Percentiles rank a stretch among this genome's conserved stretches.
Conservation (phyloP, 2,888 invertebrate genomes). For the Hypolimnas misippus region DNA sequence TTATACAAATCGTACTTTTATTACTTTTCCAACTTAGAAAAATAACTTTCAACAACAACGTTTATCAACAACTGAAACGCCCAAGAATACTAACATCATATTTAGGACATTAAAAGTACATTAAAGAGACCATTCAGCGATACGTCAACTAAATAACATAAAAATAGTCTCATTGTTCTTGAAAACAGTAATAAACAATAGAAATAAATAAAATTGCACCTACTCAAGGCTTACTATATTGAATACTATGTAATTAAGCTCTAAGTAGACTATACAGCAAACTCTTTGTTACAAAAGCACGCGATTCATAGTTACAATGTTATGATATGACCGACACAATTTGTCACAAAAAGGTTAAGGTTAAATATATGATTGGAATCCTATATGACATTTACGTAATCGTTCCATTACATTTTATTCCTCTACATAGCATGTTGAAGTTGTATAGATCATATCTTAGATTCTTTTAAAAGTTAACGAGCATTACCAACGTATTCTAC, state of each 20-base stretch:
- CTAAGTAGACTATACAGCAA: constrained; percentile 17
- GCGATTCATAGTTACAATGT: constrained; percentile 21
- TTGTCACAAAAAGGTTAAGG: constrained; percentile 30
- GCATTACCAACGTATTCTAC: too few relatives aligned
- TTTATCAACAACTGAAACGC: neutral
- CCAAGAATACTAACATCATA: neutral
- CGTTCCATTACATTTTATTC: too few relatives aligned
- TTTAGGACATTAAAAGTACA: constrained; percentile 6
- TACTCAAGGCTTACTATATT: constrained; percentile 26
- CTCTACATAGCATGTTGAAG: neutral
- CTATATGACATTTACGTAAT: constrained; percentile 6
- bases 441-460: too few relatives aligned
- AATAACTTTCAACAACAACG: neutral
- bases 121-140: neutral
- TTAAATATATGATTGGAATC: constrained; percentile 7
- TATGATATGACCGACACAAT: constrained; percentile 10
- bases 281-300: constrained; percentile 29
- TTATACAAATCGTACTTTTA: too few relatives aligned
- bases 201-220: constrained; percentile 26
- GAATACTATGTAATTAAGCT: constrained; percentile 24
- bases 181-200: constrained; percentile 11
- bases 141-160: neutral
- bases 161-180: neutral
- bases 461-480: too few relatives aligned
- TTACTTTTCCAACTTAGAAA: neutral